These are phyloP conservation scores for Apus apus DNA, from an alignment of 2,113 vertebrate genomes.

Conservation along the genomic window DNA sequence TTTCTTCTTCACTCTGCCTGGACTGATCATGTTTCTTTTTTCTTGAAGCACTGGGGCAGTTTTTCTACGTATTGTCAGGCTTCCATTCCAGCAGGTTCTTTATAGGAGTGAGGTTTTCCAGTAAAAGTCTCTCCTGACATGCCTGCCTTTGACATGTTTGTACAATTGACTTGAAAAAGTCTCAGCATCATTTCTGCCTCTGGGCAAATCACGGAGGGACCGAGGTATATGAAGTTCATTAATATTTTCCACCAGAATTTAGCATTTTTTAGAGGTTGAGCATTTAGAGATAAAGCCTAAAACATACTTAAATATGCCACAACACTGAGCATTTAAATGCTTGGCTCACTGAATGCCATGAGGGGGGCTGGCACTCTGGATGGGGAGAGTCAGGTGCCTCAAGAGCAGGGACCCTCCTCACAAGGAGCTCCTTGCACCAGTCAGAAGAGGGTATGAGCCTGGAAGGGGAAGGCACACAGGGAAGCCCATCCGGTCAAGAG, in stretches of 20 bases:
- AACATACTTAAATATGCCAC: not conserved
- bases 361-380: not conserved
- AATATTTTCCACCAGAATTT: not conserved
- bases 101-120: not conserved
- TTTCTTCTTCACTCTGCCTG: not conserved
- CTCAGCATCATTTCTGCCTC: not conserved
- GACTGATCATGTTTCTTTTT: not conserved
- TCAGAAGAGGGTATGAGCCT: not conserved
- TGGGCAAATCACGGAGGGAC: not conserved
- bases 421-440: not conserved
- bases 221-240: not conserved
- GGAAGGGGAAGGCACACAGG: not conserved
- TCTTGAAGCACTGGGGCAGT: not conserved
- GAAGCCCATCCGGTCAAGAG: not conserved
- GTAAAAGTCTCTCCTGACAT: not conserved
- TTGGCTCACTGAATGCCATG: not conserved
- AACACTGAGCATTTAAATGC: not conserved
- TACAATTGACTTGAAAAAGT: not conserved
- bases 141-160: not conserved
- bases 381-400: not conserved
- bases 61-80: not conserved
- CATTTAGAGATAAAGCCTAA: not conserved
- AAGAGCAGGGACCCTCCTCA: not conserved
- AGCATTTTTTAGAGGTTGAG: not conserved
- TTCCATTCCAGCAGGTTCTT: not conserved